Evolutionary conservation across 2,888 invertebrate species (phyloP).

Genomic region (Agapostemon virescens): DNA sequence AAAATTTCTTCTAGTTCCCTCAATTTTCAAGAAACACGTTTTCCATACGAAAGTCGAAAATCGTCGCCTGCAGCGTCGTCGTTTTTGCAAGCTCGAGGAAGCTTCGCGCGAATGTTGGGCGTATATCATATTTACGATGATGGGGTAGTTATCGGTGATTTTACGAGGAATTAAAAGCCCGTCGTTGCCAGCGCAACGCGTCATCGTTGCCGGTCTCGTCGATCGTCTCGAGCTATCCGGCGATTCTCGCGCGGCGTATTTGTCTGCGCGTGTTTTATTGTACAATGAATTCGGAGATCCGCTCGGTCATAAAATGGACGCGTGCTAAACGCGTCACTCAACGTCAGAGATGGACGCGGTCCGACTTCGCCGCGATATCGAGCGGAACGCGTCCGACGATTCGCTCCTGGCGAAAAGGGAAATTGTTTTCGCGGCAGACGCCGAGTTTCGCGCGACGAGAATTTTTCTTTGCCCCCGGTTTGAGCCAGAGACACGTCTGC

Average conservation of each 20-base stretch:
- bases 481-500: not conserved
- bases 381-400: slow-evolving; percentile 35
- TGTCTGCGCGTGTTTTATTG: slow-evolving; percentile 79
- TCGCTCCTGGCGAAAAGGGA: slow-evolving; percentile 57
- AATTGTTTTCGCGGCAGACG: slow-evolving; percentile 54
- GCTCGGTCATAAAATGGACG: slow-evolving; percentile 74
- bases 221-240: slow-evolving; percentile 71
- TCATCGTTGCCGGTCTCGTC: slow-evolving; percentile 43
- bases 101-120: slow-evolving; percentile 7
- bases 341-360: slow-evolving; percentile 69
- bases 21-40: not conserved
- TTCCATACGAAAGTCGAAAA: not conserved
- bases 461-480: slow-evolving; percentile 12
- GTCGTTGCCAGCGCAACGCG: slow-evolving; percentile 33
- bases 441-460: not conserved
- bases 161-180: slow-evolving; percentile 47
- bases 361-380: slow-evolving; percentile 50
- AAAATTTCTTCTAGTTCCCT: not conserved
- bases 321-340: slow-evolving; percentile 77
- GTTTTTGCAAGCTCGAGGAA: not conserved
- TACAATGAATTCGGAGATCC: slow-evolving; percentile 73
- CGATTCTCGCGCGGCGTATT: slow-evolving; percentile 78
- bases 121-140: slow-evolving; percentile 33
- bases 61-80: too few species aligned
- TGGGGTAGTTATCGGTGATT: slow-evolving; percentile 33